Conservation (phyloP, 2,113 vertebrate species). For the Seriola rivoliana region DNA sequence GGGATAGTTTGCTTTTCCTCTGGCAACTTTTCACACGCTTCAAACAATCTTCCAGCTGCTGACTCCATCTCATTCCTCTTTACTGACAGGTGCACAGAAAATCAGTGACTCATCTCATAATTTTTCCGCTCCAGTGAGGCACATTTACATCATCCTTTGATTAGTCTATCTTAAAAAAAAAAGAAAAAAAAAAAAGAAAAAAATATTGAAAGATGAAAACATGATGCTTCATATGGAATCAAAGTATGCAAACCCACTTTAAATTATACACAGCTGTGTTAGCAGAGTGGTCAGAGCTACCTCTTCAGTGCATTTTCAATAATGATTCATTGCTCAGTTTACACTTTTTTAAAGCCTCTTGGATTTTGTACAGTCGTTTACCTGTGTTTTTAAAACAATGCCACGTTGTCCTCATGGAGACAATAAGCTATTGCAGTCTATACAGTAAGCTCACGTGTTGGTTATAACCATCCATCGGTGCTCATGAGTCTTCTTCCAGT, state of each 20-base stretch:
- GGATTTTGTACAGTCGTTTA: conserved; percentile 30
- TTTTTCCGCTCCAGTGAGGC: conserved; percentile 63
- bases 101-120: conserved; percentile 18
- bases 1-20: conserved; percentile 42
- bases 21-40: conserved; percentile 33
- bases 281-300: conserved; percentile 30
- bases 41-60: conserved; percentile 38
- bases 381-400: conserved; percentile 11
- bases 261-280: conserved; percentile 62
- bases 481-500: conserved; percentile 32
- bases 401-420: conserved; percentile 54
- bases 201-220: conserved; percentile 31
- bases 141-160: conserved; percentile 62
- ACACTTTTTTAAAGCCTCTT: conserved; percentile 64
- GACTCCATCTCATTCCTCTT: conserved; percentile 41
- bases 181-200: conserved; percentile 35
- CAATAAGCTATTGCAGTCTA: conserved; percentile 30
- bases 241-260: conserved; percentile 58
- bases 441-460: conserved; percentile 40
- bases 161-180: conserved; percentile 26
- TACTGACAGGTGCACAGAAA: conserved; percentile 45
- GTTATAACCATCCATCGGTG: conserved; percentile 40
- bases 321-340: conserved; percentile 50
- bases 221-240: conserved; percentile 41
- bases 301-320: conserved; percentile 44